These are phyloP conservation scores for Echinops telfairi DNA, from an alignment of 2,113 vertebrate species.

Conservation along the genomic window DNA sequence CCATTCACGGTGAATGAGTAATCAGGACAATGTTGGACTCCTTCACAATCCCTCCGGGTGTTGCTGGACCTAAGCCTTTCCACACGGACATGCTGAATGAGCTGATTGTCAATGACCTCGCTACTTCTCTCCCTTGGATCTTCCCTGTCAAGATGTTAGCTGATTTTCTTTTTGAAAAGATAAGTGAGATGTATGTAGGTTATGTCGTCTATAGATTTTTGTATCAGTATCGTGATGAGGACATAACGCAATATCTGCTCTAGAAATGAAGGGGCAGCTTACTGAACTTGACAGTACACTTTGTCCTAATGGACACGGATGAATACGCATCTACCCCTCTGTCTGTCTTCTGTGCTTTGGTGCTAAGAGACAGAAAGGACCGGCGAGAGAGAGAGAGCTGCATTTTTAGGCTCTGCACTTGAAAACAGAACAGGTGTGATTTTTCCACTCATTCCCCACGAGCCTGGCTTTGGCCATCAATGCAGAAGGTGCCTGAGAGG, in stretches of 20 bases:
- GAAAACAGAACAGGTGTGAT: not conserved
- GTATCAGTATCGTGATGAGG: not conserved
- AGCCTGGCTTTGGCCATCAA: not conserved
- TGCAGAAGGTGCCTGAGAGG: not conserved
- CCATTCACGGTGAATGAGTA: not conserved
- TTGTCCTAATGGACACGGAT: not conserved
- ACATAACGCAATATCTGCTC: not conserved
- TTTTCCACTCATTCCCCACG: not conserved
- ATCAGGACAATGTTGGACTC: not conserved
- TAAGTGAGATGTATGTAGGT: not conserved
- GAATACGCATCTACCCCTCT: not conserved
- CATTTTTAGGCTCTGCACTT: not conserved
- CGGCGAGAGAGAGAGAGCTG: not conserved
- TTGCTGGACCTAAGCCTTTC: not conserved
- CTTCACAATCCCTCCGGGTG: not conserved
- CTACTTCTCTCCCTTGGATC: slow-evolving; percentile 17
- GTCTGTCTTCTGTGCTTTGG: slow-evolving; percentile 7
- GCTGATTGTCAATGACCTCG: not conserved
- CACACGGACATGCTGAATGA: not conserved
- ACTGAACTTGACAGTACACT: not conserved
- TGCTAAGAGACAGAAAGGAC: slow-evolving; percentile 4
- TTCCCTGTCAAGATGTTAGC: not conserved
- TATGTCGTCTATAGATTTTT: not conserved
- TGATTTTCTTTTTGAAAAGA: slow-evolving; percentile 26
- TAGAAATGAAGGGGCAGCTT: not conserved